Conservation (phyloP, 2,888 invertebrate genomes). For the Lamellibrachia satsuma region DNA sequence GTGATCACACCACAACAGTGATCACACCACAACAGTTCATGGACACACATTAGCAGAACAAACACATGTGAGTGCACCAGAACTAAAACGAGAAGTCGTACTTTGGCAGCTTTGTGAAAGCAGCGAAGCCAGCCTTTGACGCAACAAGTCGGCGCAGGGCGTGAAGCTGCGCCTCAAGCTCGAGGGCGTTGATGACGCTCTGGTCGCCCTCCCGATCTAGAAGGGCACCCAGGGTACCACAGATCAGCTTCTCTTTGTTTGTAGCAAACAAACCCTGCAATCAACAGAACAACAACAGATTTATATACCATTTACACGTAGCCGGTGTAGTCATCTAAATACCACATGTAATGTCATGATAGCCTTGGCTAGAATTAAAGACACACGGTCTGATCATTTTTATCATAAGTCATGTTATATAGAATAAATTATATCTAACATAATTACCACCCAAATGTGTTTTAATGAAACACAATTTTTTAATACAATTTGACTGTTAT, state of each 20-base stretch:
- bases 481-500: too few relatives aligned
- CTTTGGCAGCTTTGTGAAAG: conserved; percentile 90
- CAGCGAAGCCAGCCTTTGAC: conserved; percentile 96
- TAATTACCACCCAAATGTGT: too few relatives aligned
- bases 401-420: too few relatives aligned
- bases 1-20: not conserved
- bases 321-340: too few relatives aligned
- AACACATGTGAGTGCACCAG: not conserved
- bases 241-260: conserved; percentile 96
- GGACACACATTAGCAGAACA: not conserved
- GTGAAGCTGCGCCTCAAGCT: conserved; percentile 93
- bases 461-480: too few relatives aligned
- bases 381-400: too few relatives aligned
- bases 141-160: conserved; percentile 91
- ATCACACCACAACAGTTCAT: not conserved
- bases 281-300: not conserved
- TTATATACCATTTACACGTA: not conserved
- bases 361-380: too few relatives aligned
- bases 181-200: conserved; percentile 68
- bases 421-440: too few relatives aligned
- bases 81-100: conserved; percentile 60
- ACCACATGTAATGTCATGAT: too few relatives aligned
- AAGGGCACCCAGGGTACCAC: conserved; percentile 86
- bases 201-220: conserved; percentile 74
- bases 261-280: conserved; percentile 78